phyloP scores from a whole-genome alignment of 2,888 invertebrate genomes.

The Anagyrus pseudococci region DNA sequence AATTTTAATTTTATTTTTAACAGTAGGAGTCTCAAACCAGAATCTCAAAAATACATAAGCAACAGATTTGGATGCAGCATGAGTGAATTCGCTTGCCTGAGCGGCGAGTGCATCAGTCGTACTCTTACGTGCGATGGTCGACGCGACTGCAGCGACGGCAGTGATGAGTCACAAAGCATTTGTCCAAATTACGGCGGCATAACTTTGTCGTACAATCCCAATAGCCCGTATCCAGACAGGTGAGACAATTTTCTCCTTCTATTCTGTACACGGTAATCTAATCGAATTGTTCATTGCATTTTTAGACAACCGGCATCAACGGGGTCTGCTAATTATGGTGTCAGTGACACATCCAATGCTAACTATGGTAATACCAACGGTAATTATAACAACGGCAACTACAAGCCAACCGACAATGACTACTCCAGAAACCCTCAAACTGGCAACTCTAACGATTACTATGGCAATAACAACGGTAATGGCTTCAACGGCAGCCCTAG shows the following conservation, averaged over 20 bases:
- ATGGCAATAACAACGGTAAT: too few relatives aligned
- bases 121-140: slow-evolving; percentile 62
- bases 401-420: neutral
- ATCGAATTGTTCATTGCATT: too few relatives aligned
- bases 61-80: neutral
- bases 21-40: neutral
- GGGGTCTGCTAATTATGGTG: too few relatives aligned
- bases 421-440: too few relatives aligned
- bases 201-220: neutral
- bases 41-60: too few relatives aligned
- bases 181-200: neutral
- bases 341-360: neutral
- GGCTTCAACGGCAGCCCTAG: too few relatives aligned
- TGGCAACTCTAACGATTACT: too few relatives aligned
- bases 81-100: slow-evolving; percentile 50
- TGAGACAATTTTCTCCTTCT: neutral
- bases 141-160: slow-evolving; percentile 61
- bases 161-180: slow-evolving; percentile 58
- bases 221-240: neutral
- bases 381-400: neutral
- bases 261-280: too few relatives aligned
- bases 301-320: neutral
- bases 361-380: neutral
- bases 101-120: slow-evolving; percentile 60
- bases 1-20: neutral